Evolutionary conservation across 2,888 invertebrate species (phyloP).

Genomic region (Pilophorus perplexus): DNA sequence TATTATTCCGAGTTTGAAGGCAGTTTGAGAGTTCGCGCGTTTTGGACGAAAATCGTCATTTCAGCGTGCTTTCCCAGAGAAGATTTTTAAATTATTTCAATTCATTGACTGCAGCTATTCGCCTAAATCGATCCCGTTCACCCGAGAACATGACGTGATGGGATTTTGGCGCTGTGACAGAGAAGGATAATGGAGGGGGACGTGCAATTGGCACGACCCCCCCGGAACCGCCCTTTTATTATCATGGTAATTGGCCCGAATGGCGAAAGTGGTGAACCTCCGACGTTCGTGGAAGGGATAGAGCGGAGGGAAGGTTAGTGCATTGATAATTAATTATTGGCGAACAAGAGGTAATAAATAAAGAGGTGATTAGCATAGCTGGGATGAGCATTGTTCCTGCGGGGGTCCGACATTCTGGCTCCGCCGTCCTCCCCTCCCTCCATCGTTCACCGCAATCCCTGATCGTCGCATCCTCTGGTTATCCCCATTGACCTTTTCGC

Average conservation of each 20-base stretch:
- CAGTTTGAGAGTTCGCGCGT: too few relatives aligned
- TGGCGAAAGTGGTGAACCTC: background rate
- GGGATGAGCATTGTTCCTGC: slow-evolving; percentile 45
- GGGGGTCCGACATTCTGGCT: slow-evolving; percentile 45
- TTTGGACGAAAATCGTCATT: too few relatives aligned
- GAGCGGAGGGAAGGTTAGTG: slow-evolving; percentile 38
- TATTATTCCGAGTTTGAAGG: too few relatives aligned
- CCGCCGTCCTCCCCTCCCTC: slow-evolving; percentile 1
- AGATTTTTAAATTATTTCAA: too few relatives aligned
- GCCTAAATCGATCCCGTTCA: too few relatives aligned
- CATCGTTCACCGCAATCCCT: background rate
- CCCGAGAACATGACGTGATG: too few relatives aligned
- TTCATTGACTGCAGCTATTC: too few relatives aligned
- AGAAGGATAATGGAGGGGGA: background rate
- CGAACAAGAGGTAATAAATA: slow-evolving; percentile 47
- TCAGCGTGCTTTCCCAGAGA: too few relatives aligned
- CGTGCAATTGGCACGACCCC: slow-evolving; percentile 42
- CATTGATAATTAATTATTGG: slow-evolving; percentile 48
- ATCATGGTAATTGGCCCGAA: slow-evolving; percentile 44
- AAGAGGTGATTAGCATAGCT: slow-evolving; percentile 47
- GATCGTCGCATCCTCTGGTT: too few relatives aligned
- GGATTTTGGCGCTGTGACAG: slow-evolving; percentile 23
- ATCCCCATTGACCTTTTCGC: slow-evolving; percentile 29
- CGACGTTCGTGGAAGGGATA: background rate
- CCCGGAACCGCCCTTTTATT: slow-evolving; percentile 44